These are phyloP conservation scores for Sebastolobus altivelis DNA, from an alignment of 2,797 vertebrate species.

Conservation along the genomic window DNA sequence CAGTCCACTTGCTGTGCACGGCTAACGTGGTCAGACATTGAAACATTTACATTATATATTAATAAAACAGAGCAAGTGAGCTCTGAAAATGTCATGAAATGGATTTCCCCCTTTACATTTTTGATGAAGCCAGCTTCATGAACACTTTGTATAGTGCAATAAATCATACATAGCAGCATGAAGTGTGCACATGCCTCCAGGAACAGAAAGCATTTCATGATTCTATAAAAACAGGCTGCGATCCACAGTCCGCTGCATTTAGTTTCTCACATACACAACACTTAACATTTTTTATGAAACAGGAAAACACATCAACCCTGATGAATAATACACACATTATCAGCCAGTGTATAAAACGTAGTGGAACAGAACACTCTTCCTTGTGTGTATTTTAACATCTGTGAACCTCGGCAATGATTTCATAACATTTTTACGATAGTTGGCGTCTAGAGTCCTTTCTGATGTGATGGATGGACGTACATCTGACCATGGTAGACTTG, in stretches of 20 bases:
- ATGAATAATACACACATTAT: too few species aligned
- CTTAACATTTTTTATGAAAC: too few species aligned
- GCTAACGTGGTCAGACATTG: background rate
- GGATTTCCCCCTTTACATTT: conserved; percentile 5
- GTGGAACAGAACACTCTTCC: too few species aligned
- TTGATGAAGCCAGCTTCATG: conserved; percentile 15
- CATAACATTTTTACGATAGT: background rate
- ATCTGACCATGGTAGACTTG: background rate
- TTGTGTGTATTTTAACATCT: too few species aligned
- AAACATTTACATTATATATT: background rate
- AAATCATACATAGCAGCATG: conserved; percentile 10
- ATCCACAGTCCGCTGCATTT: background rate
- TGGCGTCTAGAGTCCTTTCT: background rate
- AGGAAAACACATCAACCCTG: too few species aligned
- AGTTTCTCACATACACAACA: background rate
- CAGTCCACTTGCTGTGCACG: background rate
- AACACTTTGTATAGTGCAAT: background rate
- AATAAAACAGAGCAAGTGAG: background rate
- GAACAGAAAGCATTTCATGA: background rate
- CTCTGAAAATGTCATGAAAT: background rate
- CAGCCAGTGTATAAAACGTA: too few species aligned
- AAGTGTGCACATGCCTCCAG: background rate
- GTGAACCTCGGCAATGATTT: background rate
- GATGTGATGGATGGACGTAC: background rate
- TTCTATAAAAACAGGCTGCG: background rate